Evolutionary conservation across 30 jellyfish, hydroid and myxozoan species (phyloP).

Genomic region (Cassiopea xamachana): DNA sequence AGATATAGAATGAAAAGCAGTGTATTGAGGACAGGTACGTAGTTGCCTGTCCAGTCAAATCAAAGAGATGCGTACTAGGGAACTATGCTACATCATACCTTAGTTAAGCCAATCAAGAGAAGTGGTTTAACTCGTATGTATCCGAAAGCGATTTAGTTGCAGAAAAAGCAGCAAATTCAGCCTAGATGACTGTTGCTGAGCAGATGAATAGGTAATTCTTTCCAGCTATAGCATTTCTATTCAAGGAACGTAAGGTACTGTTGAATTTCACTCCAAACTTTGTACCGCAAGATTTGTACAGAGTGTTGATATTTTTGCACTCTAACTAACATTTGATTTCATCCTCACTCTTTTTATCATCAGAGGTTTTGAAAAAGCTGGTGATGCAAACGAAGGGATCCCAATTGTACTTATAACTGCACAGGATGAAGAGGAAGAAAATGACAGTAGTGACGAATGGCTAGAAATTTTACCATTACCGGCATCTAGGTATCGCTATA

Average conservation of each 20-base stretch:
- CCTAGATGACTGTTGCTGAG: constrained; percentile 15
- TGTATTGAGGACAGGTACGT: neutral
- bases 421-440: constrained; percentile 69
- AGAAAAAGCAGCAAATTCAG: neutral
- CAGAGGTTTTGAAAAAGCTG: constrained; percentile 53
- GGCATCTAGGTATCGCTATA: constrained; percentile 88
- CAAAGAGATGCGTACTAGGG: neutral
- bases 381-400: constrained; percentile 76
- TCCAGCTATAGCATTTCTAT: neutral
- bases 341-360: neutral
- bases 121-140: neutral
- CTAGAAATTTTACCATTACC: constrained; percentile 84
- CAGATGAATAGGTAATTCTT: constrained; percentile 25
- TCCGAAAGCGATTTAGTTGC: neutral
- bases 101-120: neutral
- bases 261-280: neutral
- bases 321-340: too few relatives aligned
- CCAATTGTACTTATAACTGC: constrained; percentile 83
- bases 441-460: constrained; percentile 74
- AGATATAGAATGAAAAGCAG: neutral
- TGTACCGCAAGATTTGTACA: neutral
- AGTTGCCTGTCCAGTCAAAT: constrained; percentile 6
- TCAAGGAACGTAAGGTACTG: neutral
- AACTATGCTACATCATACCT: constrained; percentile 7
- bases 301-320: neutral